Percentiles rank a stretch among this genome's conserved stretches.
phyloP scores from a whole-genome alignment of 2,113 vertebrate species.

The Poecile atricapillus region DNA sequence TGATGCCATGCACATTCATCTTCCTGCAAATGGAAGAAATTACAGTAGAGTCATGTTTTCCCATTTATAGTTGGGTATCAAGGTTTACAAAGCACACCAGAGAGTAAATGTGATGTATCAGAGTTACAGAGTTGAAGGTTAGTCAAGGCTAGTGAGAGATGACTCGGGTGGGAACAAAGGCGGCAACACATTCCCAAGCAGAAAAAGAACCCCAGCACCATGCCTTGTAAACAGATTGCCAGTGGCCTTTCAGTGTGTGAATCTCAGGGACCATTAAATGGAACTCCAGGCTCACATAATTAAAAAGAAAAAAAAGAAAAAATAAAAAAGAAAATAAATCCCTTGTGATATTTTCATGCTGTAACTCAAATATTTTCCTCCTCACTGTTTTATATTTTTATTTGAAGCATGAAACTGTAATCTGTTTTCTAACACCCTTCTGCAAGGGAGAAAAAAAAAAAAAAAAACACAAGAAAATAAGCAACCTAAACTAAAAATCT shows the following conservation, averaged over 20 bases:
- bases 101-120: not conserved
- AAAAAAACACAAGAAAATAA: no score
- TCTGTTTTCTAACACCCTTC: not conserved
- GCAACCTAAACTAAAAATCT: not conserved
- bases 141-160: not conserved
- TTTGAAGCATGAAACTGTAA: not conserved
- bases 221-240: not conserved
- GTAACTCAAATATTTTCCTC: not conserved
- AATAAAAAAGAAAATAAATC: not conserved
- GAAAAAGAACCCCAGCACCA: not conserved
- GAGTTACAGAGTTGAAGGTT: not conserved
- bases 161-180: not conserved
- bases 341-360: not conserved
- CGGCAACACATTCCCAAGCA: not conserved
- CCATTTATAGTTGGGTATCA: not conserved
- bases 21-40: not conserved
- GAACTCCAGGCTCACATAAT: not conserved
- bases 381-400: not conserved
- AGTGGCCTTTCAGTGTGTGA: not conserved
- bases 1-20: constrained; percentile 1
- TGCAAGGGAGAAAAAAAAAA: not conserved
- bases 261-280: not conserved
- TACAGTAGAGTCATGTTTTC: constrained; percentile 4
- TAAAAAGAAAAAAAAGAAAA: not conserved
- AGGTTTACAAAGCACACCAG: not conserved